Conservation (phyloP, 2,113 vertebrate species). For the Rhea americana region DNA sequence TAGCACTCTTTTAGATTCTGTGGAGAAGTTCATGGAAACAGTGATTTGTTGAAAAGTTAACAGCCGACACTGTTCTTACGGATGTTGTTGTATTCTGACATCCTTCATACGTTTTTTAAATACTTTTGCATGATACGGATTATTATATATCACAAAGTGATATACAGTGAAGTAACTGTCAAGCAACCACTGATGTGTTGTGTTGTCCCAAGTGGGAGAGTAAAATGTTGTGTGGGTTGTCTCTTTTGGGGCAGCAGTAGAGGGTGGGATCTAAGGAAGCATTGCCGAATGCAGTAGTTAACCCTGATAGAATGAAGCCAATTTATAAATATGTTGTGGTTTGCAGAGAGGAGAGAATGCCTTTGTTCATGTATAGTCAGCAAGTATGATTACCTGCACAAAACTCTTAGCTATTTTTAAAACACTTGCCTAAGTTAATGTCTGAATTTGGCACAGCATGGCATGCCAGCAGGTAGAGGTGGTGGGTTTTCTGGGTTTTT, state of each 20-base stretch:
- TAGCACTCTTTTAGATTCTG: slow-evolving; percentile 43
- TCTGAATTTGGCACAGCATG: background rate
- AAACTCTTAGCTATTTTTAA: background rate
- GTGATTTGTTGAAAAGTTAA: slow-evolving; percentile 51
- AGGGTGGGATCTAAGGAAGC: background rate
- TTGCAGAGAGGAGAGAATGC: background rate
- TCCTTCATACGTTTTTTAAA: background rate
- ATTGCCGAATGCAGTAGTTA: background rate
- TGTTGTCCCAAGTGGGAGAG: background rate
- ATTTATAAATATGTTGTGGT: background rate
- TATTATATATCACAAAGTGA: background rate
- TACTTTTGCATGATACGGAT: background rate
- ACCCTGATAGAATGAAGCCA: background rate
- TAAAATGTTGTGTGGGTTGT: background rate
- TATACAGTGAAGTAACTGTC: background rate
- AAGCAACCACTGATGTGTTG: background rate
- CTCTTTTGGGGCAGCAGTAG: background rate
- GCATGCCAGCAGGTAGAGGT: background rate
- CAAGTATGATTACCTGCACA: background rate
- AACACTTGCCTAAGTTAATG: background rate
- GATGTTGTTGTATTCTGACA: slow-evolving; percentile 57
- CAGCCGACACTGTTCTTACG: slow-evolving; percentile 60
- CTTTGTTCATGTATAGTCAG: background rate
- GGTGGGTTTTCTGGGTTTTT: background rate
- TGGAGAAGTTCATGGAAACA: slow-evolving; percentile 64